A percentile compares a stretch with the other conserved stretches of the same genome.
These are phyloP conservation scores for Barnardius zonarius DNA, from an alignment of 2,113 vertebrate genomes.

Conservation along the genomic window DNA sequence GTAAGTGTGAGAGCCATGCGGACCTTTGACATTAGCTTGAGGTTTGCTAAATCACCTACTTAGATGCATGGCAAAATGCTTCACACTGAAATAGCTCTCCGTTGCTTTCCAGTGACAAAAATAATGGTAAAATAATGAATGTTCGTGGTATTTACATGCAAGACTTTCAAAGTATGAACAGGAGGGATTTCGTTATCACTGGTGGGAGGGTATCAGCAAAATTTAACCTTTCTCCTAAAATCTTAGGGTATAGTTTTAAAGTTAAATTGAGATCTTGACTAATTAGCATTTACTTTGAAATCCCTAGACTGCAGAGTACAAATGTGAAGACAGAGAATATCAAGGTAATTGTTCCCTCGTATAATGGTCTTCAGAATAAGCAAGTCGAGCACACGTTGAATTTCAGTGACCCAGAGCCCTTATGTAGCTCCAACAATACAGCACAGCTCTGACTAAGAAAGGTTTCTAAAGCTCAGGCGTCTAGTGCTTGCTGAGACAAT, in stretches of 20 bases:
- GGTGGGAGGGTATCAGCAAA: background rate
- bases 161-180: background rate
- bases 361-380: background rate
- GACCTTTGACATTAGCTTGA: constrained; percentile 13
- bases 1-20: background rate
- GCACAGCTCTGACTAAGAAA: background rate
- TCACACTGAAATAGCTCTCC: background rate
- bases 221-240: background rate
- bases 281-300: constrained; percentile 17
- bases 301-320: background rate
- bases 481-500: background rate
- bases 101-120: background rate
- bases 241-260: background rate
- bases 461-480: background rate
- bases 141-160: background rate
- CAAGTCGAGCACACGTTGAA: background rate
- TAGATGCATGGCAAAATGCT: background rate
- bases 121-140: background rate
- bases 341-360: constrained; percentile 19
- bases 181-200: background rate
- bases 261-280: background rate
- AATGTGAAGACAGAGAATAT: background rate
- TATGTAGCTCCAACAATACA: background rate
- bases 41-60: constrained; percentile 1
- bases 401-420: constrained; percentile 22